Percentiles rank a stretch among this genome's conserved stretches.
Evolutionary conservation across 2,888 invertebrate species (phyloP).

Genomic region (Teleiodes luculella): DNA sequence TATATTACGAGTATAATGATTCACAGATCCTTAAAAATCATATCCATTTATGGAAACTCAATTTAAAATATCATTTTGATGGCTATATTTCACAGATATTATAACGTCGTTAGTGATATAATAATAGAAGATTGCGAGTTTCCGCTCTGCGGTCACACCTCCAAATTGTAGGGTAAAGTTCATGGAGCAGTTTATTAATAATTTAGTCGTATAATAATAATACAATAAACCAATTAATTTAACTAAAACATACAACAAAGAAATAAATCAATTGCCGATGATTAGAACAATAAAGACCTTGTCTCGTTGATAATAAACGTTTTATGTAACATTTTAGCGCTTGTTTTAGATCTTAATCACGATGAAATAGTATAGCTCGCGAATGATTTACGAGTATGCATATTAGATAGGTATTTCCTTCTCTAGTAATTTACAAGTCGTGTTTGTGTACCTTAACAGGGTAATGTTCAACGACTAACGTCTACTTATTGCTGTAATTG

Average conservation of each 20-base stretch:
- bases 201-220: too few species aligned
- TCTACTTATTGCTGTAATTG: conserved; percentile 1
- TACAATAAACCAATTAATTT: too few species aligned
- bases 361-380: neutral
- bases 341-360: neutral
- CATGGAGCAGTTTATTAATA: too few species aligned
- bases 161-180: conserved; percentile 2
- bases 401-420: conserved; percentile 4
- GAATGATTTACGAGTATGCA: conserved; percentile 8
- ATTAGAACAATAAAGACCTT: neutral
- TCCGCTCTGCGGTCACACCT: conserved; percentile 4
- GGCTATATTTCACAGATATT: neutral
- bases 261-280: neutral
- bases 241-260: neutral
- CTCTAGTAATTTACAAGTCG: neutral
- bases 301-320: neutral
- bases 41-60: too few species aligned
- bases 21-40: too few species aligned
- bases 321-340: neutral
- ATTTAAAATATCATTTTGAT: too few species aligned
- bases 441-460: conserved; percentile 1
- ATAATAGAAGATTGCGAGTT: conserved; percentile 2
- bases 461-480: neutral
- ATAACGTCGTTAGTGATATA: neutral
- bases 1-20: too few species aligned